Percentiles rank a stretch among this genome's conserved stretches.
Evolutionary conservation across 2,888 invertebrate species (phyloP).

Genomic region (Ochropacha duplaris): DNA sequence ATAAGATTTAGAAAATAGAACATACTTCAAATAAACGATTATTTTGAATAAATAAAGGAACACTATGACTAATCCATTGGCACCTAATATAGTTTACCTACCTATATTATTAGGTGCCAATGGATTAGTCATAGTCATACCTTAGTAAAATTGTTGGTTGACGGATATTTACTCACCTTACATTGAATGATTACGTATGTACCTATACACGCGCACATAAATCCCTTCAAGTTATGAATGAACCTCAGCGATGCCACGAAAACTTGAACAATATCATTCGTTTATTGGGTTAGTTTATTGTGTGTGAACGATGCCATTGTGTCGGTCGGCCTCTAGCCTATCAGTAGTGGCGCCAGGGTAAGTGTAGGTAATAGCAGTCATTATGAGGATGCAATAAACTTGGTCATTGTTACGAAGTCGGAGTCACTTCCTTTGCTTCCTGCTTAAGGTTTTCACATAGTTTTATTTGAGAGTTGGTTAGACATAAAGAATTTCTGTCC

Average conservation of each 20-base stretch:
- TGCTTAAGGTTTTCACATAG: neutral
- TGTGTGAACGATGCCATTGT: conserved; percentile 35
- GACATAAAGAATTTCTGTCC: neutral
- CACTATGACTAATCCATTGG: conserved; percentile 9
- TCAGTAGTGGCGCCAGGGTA: conserved; percentile 49
- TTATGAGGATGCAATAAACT: conserved; percentile 21
- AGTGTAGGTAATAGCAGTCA: conserved; percentile 5
- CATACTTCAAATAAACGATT: too few species aligned
- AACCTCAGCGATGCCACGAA: conserved; percentile 25
- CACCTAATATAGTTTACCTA: too few species aligned
- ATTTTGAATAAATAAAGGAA: conserved; percentile 2
- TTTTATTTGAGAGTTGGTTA: neutral
- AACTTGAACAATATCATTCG: conserved; percentile 38
- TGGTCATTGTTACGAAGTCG: conserved; percentile 7
- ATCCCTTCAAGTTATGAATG: conserved; percentile 54
- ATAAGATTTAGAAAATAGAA: too few species aligned
- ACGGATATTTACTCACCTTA: conserved; percentile 41
- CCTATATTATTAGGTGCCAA: neutral
- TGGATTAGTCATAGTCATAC: conserved; percentile 9
- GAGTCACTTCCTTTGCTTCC: conserved; percentile 12
- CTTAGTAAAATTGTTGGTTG: neutral
- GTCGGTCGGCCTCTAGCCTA: conserved; percentile 14
- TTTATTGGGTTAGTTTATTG: conserved; percentile 59
- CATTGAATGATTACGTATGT: conserved; percentile 31
- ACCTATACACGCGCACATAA: conserved; percentile 34